These are phyloP conservation scores for Pseudorhombus dupliciocellatus DNA, from an alignment of 2,113 vertebrate genomes.

Conservation along the genomic window DNA sequence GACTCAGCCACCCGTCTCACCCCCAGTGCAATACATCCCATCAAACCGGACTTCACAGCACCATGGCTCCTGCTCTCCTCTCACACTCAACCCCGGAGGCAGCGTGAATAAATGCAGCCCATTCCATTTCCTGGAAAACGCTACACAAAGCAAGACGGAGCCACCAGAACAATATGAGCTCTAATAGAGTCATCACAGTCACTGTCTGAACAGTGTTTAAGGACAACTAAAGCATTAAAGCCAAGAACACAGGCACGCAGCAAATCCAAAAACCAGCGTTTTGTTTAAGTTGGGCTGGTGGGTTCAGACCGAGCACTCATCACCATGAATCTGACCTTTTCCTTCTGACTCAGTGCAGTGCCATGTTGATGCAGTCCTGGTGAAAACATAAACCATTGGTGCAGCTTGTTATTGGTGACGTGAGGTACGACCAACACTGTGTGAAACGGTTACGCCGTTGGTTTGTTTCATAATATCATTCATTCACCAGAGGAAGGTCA, in stretches of 20 bases:
- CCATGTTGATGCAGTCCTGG: background rate
- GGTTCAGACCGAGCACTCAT: background rate
- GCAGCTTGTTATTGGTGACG: background rate
- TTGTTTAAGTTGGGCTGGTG: background rate
- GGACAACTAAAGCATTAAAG: background rate
- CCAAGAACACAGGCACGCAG: background rate
- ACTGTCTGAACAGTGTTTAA: too few species aligned
- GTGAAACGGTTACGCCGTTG: background rate
- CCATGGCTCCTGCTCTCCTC: conserved; percentile 32
- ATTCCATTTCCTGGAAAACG: conserved; percentile 27
- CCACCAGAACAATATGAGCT: too few species aligned
- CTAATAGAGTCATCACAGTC: too few species aligned
- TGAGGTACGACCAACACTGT: background rate
- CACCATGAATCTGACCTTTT: background rate
- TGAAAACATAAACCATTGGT: background rate
- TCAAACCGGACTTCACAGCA: conserved; percentile 34
- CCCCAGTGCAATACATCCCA: conserved; percentile 42
- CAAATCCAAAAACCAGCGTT: background rate
- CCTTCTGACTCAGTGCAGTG: conserved; percentile 15
- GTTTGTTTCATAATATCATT: background rate
- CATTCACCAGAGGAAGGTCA: too few species aligned
- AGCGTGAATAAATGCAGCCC: conserved; percentile 37
- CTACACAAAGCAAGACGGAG: conserved; percentile 36
- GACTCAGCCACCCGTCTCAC: conserved; percentile 57
- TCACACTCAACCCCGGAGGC: conserved; percentile 46